Conservation (phyloP, 2,797 vertebrate genomes). For the Heterohyrax brucei region DNA sequence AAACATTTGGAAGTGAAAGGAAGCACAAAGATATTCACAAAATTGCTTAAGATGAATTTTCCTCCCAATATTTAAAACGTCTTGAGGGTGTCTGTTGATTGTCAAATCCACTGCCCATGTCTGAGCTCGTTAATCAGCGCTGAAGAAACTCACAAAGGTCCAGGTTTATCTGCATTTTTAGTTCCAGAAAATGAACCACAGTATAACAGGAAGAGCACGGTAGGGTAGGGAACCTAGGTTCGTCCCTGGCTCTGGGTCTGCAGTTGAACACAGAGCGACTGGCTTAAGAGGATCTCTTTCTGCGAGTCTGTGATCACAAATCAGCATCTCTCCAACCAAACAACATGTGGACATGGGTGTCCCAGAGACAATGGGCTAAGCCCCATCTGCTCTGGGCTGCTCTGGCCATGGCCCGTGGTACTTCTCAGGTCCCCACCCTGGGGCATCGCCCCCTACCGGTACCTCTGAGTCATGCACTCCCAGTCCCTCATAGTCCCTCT, state of each 20-base stretch:
- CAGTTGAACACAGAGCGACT: neutral
- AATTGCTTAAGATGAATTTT: neutral
- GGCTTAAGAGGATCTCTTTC: neutral
- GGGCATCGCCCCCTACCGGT: neutral
- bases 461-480: accelerated
- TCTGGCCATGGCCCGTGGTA: neutral
- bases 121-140: neutral
- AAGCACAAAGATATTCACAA: neutral
- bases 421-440: neutral
- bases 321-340: neutral
- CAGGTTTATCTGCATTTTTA: neutral
- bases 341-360: accelerated
- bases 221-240: neutral
- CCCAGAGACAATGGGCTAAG: accelerated
- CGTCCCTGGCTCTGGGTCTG: neutral
- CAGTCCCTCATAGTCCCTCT: neutral
- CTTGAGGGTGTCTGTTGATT: neutral
- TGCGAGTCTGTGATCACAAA: neutral
- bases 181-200: neutral
- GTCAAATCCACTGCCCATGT: neutral
- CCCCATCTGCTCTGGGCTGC: neutral
- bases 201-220: neutral
- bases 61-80: neutral
- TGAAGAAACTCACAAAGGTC: neutral
- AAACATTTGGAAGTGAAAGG: neutral